These are phyloP conservation scores for Sinosuthora webbiana DNA, from an alignment of 2,113 vertebrate genomes.

Conservation along the genomic window DNA sequence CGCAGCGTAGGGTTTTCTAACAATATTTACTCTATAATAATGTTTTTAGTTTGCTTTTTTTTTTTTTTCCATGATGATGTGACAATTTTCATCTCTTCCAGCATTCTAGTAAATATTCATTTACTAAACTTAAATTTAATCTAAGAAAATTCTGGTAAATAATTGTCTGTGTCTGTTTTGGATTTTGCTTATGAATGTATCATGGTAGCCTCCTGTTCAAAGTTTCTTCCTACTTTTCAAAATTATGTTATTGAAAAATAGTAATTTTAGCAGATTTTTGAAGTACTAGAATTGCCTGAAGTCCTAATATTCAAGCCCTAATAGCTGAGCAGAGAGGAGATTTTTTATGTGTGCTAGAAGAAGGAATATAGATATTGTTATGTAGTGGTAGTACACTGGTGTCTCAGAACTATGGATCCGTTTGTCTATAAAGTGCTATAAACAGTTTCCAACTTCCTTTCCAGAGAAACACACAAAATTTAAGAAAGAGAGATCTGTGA, in stretches of 20 bases:
- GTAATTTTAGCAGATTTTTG: background rate
- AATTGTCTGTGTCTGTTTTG: background rate
- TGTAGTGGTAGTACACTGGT: background rate
- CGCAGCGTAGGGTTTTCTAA: background rate
- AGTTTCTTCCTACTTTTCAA: background rate
- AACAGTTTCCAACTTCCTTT: background rate
- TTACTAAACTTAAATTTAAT: background rate
- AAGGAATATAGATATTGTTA: background rate
- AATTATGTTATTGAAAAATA: background rate
- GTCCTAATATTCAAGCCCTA: background rate
- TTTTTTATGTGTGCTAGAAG: background rate
- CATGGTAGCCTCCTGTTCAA: background rate
- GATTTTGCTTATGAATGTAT: background rate
- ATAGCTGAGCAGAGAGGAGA: background rate
- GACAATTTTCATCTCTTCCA: background rate
- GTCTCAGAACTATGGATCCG: background rate
- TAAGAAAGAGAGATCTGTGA: background rate
- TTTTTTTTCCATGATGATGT: background rate
- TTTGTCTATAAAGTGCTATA: background rate
- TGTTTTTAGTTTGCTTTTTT: background rate
- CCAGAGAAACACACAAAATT: background rate
- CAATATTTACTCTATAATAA: too few relatives aligned
- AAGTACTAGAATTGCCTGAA: background rate
- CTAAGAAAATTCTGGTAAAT: background rate
- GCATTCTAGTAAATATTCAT: background rate